phyloP scores from a whole-genome alignment of 2,888 invertebrate genomes.

The Epistrophe eligans region DNA sequence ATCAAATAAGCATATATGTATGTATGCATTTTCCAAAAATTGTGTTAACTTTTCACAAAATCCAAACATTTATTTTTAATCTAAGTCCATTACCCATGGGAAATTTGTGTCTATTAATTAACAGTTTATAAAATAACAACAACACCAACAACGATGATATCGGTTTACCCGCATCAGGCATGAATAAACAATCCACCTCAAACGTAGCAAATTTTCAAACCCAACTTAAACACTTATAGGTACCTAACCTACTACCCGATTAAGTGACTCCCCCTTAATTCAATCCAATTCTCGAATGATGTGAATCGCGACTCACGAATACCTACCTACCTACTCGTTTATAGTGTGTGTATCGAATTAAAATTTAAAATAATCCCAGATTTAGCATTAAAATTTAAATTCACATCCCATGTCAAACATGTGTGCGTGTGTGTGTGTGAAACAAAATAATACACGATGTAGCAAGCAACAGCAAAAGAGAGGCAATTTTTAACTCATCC shows the following conservation, averaged over 20 bases:
- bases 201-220: background rate
- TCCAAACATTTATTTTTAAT: too few species aligned
- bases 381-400: background rate
- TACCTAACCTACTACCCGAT: background rate
- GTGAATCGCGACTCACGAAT: too few species aligned
- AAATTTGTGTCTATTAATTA: background rate
- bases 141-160: background rate
- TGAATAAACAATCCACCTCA: slow-evolving; percentile 10
- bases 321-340: background rate
- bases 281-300: background rate
- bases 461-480: background rate
- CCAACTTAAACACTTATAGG: background rate
- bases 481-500: background rate
- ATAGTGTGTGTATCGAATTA: slow-evolving; percentile 23
- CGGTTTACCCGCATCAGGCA: background rate
- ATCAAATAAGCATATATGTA: too few species aligned
- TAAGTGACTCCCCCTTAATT: slow-evolving; percentile 17
- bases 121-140: background rate
- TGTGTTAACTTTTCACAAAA: too few species aligned
- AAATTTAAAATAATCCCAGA: slow-evolving; percentile 16
- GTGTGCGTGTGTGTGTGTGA: background rate
- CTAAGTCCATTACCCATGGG: too few species aligned
- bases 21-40: too few species aligned
- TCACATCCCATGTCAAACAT: background rate
- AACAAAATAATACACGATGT: background rate